Evolutionary conservation across 2,113 vertebrate species (phyloP).

Genomic region (Merops nubicus): DNA sequence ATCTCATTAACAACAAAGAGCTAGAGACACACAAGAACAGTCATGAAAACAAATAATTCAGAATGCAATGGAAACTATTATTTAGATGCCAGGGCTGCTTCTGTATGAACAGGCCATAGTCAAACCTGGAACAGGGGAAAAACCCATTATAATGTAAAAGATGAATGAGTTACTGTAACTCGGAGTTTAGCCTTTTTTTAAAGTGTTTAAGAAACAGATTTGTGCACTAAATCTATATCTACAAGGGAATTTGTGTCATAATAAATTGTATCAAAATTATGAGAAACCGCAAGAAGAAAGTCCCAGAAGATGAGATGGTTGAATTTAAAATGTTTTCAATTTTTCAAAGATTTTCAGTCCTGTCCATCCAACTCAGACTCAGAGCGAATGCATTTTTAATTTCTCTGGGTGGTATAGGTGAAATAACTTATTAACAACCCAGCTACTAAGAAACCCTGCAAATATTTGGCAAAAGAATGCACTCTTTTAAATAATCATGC

Average conservation of each 20-base stretch:
- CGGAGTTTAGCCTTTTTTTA: not conserved
- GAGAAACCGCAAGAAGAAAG: not conserved
- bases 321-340: constrained; percentile 1
- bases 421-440: not conserved
- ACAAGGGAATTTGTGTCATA: not conserved
- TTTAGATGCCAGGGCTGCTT: not conserved
- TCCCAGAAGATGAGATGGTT: not conserved
- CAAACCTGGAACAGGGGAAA: not conserved
- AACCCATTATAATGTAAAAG: not conserved
- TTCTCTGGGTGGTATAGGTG: not conserved
- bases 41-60: not conserved
- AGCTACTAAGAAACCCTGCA: rapidly evolving
- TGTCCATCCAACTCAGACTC: not conserved
- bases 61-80: not conserved
- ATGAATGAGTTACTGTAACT: not conserved
- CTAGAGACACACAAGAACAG: not conserved
- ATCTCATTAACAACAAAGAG: constrained; percentile 31
- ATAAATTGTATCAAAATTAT: not conserved
- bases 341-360: not conserved
- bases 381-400: not conserved
- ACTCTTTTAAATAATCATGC: not conserved
- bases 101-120: not conserved
- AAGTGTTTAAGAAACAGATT: not conserved
- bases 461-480: not conserved
- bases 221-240: not conserved